Evolutionary conservation across 2,113 vertebrate species (phyloP).

Genomic region (Sula dactylatra): DNA sequence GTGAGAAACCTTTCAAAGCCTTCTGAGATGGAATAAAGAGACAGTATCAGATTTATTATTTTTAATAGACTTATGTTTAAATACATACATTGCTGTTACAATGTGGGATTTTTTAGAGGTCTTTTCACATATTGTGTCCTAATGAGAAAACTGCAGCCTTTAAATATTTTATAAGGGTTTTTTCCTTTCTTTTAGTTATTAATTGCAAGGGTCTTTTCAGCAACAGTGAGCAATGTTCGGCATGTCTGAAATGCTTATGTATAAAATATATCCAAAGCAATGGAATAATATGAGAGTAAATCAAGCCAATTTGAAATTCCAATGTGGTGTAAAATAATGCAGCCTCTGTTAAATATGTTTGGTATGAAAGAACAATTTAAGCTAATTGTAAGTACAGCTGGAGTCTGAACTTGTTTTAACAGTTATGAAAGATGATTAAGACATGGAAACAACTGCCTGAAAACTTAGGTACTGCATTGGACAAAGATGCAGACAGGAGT

Average conservation of each 20-base stretch:
- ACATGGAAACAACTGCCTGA: neutral
- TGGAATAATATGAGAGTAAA: neutral
- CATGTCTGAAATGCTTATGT: neutral
- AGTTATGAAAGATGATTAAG: neutral
- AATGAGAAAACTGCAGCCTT: neutral
- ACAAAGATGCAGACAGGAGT: neutral
- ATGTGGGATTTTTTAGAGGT: neutral
- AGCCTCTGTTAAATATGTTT: neutral
- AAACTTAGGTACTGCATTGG: neutral
- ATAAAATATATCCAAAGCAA: neutral
- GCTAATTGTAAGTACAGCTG: neutral
- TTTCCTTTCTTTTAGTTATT: neutral
- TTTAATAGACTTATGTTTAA: neutral
- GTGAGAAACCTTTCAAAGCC: neutral
- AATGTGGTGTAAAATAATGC: neutral
- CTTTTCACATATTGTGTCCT: neutral
- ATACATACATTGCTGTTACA: neutral
- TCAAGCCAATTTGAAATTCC: neutral
- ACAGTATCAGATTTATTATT: neutral
- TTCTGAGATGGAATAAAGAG: neutral
- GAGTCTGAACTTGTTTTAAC: neutral
- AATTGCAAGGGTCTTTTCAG: neutral
- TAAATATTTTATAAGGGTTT: neutral
- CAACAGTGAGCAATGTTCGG: neutral
- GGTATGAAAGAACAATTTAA: constrained; percentile 2